phyloP scores from a whole-genome alignment of 2,113 vertebrate species.

The Dendrocopos noguchii region DNA sequence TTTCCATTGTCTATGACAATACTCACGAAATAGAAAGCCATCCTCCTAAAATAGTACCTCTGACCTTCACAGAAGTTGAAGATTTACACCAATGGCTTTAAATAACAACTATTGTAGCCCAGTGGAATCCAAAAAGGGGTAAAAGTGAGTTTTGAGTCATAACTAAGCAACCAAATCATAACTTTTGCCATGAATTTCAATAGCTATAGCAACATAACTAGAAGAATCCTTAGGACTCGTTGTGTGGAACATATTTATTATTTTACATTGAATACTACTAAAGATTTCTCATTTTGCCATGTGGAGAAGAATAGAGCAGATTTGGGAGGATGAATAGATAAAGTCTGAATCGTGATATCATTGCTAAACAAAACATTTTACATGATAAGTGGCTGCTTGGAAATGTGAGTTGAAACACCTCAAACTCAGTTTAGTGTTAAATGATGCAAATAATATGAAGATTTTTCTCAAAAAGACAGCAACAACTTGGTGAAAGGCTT shows the following conservation, averaged over 20 bases:
- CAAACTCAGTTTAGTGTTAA: neutral
- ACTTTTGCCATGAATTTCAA: neutral
- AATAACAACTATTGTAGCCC: neutral
- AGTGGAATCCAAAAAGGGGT: neutral
- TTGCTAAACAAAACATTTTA: neutral
- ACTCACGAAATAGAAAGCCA: neutral
- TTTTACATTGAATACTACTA: neutral
- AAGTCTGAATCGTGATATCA: neutral
- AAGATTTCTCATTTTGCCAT: neutral
- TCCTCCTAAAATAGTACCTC: neutral
- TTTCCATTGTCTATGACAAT: conserved; percentile 39
- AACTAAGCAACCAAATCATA: neutral
- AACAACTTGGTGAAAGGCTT: neutral
- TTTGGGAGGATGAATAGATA: neutral
- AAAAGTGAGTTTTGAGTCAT: neutral
- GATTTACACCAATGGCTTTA: neutral
- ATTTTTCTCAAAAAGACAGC: neutral
- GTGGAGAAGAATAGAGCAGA: neutral
- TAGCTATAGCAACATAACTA: neutral
- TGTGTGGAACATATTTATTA: neutral
- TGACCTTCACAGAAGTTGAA: neutral
- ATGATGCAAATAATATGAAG: neutral
- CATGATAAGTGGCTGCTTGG: neutral
- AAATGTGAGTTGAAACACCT: neutral
- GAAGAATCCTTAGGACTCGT: neutral